A percentile compares a stretch with the other conserved stretches of the same genome.
Evolutionary conservation across 1,140 invertebrate genomes (phyloP).

Genomic region (Drepana arcuata): DNA sequence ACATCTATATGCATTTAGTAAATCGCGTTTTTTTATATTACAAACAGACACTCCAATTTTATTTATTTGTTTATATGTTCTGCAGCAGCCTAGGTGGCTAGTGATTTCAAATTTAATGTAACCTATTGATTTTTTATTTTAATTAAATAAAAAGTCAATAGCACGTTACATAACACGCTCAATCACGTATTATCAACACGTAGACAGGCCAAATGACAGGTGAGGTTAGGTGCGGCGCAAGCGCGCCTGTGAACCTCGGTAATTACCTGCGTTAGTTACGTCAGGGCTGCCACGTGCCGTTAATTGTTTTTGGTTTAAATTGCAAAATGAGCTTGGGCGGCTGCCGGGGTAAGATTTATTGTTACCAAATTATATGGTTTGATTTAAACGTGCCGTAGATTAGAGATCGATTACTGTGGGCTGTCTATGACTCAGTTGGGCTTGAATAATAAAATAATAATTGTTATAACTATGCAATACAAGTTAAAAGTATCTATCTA

Average conservation of each 20-base stretch:
- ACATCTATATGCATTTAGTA: too few species aligned
- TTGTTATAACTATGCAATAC: not conserved
- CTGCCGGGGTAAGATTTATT: conserved; percentile 22
- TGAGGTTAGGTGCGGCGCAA: conserved; percentile 20
- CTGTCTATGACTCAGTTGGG: not conserved
- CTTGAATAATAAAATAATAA: not conserved
- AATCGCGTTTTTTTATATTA: not conserved
- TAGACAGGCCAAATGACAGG: conserved; percentile 8
- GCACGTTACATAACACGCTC: not conserved
- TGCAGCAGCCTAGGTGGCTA: not conserved
- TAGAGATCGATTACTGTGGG: not conserved
- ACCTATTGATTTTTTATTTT: too few species aligned
- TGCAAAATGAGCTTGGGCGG: too few species aligned
- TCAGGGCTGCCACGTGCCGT: conserved; percentile 35
- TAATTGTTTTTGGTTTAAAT: conserved; percentile 30
- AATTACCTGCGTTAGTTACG: conserved; percentile 24
- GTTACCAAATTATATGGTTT: conserved; percentile 25
- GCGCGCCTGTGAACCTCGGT: too few species aligned
- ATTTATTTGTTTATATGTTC: not conserved
- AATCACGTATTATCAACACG: not conserved
- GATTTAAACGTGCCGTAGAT: conserved; percentile 15
- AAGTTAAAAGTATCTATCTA: too few species aligned
- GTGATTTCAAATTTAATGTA: too few species aligned
- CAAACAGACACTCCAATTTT: not conserved
- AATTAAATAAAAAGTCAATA: not conserved